Evolutionary conservation across 2,113 vertebrate genomes (phyloP).

Genomic region (Rissa tridactyla): DNA sequence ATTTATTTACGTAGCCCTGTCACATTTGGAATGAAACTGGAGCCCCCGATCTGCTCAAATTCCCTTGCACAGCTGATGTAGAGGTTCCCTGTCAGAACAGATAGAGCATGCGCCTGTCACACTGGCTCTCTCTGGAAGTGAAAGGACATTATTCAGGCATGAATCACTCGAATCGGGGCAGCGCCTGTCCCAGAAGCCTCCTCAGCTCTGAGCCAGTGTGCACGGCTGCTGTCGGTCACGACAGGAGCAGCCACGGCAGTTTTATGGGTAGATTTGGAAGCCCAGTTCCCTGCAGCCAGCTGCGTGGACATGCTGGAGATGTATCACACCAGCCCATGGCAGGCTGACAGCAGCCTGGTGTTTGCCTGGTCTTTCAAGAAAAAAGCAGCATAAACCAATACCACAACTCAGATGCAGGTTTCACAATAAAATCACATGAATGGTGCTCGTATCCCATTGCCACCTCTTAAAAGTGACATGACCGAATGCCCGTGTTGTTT

Average conservation of each 20-base stretch:
- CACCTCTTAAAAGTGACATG: rapidly evolving
- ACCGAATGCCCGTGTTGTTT: neutral
- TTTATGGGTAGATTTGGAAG: neutral
- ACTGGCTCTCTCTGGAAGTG: conserved; percentile 1
- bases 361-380: neutral
- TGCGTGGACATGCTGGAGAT: neutral
- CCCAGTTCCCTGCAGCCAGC: neutral
- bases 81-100: conserved; percentile 33
- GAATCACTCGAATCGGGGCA: neutral
- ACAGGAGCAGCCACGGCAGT: rapidly evolving
- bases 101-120: neutral
- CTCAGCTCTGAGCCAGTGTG: neutral
- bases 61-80: neutral
- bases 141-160: conserved; percentile 40
- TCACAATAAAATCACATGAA: neutral
- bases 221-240: neutral
- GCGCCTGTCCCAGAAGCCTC: neutral
- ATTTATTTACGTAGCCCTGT: conserved; percentile 28
- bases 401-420: neutral
- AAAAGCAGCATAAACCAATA: neutral
- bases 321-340: neutral
- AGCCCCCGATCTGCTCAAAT: neutral
- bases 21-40: neutral
- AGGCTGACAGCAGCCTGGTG: neutral
- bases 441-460: neutral